These are phyloP conservation scores for Brachyhypopomus occidentalis DNA, from an alignment of 2,113 vertebrate genomes.

Conservation along the genomic window DNA sequence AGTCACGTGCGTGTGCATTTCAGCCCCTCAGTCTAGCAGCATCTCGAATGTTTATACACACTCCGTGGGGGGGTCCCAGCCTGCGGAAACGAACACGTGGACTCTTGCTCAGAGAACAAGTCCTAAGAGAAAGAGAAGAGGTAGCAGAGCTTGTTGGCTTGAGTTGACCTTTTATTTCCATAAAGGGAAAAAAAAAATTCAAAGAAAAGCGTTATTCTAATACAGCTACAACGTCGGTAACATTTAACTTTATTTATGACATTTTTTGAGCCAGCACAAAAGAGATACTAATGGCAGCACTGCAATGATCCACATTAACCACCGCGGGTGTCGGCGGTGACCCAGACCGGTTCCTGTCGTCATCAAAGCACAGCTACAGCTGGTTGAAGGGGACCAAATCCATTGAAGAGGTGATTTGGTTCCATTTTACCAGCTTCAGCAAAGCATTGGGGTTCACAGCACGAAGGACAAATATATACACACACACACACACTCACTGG, in stretches of 20 bases:
- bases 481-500: background rate
- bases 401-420: conserved; percentile 99
- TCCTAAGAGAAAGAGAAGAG: background rate
- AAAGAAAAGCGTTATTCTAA: too few relatives aligned
- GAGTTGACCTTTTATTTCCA: conserved; percentile 1
- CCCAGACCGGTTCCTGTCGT: conserved; percentile 59
- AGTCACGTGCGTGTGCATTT: background rate
- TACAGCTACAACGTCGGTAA: background rate
- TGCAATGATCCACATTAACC: background rate
- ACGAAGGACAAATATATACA: background rate
- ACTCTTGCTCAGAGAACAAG: background rate
- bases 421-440: conserved; percentile 99
- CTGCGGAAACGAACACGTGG: background rate
- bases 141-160: background rate
- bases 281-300: background rate
- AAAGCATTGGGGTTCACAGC: conserved; percentile 84
- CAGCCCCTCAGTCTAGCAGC: conserved; percentile 12
- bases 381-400: conserved; percentile 99
- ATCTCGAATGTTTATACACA: conserved; percentile 20
- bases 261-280: background rate
- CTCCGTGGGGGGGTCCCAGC: background rate
- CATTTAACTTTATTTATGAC: background rate
- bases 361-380: conserved; percentile 99
- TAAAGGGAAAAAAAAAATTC: background rate
- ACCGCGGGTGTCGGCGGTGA: background rate